Evolutionary conservation across 2,888 invertebrate species (phyloP).

Genomic region (Epistrophe eligans): DNA sequence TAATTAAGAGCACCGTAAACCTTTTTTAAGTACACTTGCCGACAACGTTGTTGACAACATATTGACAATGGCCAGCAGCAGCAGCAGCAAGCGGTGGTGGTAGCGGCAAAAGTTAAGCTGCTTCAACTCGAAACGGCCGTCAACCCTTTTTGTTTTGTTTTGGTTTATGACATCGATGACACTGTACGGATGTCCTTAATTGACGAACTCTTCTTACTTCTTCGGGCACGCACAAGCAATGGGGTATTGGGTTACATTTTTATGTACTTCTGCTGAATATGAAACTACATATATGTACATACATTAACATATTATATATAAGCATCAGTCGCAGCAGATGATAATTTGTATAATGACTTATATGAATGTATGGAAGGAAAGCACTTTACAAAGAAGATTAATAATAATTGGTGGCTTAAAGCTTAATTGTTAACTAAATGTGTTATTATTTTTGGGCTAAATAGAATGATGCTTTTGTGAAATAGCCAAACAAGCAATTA

Average conservation of each 20-base stretch:
- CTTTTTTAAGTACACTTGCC: slow-evolving; percentile 72
- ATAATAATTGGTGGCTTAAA: slow-evolving; percentile 1
- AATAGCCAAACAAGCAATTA: not conserved
- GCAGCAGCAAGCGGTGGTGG: not conserved
- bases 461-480: not conserved
- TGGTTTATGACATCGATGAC: slow-evolving; percentile 74
- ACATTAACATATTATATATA: slow-evolving; percentile 17
- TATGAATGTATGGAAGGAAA: slow-evolving; percentile 32
- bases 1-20: slow-evolving; percentile 71
- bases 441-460: slow-evolving; percentile 14
- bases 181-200: slow-evolving; percentile 75
- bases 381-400: slow-evolving; percentile 2
- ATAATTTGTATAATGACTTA: slow-evolving; percentile 48
- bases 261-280: slow-evolving; percentile 27
- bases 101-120: slow-evolving; percentile 31
- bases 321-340: slow-evolving; percentile 46
- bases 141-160: slow-evolving; percentile 72
- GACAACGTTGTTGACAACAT: slow-evolving; percentile 16
- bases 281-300: slow-evolving; percentile 7
- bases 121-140: slow-evolving; percentile 24
- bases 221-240: slow-evolving; percentile 30
- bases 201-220: slow-evolving; percentile 70
- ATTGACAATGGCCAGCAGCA: not conserved
- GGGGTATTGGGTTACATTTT: slow-evolving; percentile 64
- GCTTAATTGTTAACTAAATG: slow-evolving; percentile 1